Evolutionary conservation across 2,888 invertebrate species (phyloP).

Genomic region (Iselma pallidipennis): DNA sequence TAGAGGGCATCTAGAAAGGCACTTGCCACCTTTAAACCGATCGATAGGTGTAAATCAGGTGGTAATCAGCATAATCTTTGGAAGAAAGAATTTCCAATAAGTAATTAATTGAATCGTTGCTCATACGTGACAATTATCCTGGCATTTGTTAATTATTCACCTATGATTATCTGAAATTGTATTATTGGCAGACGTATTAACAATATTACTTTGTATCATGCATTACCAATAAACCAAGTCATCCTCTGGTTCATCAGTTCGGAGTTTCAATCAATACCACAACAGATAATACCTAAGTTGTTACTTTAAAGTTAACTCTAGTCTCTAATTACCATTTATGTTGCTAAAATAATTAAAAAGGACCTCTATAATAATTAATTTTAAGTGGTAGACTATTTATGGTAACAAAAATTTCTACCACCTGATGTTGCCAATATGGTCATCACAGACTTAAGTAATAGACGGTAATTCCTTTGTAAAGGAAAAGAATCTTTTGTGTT

Average conservation of each 20-base stretch:
- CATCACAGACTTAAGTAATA: background rate
- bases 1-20: background rate
- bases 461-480: background rate
- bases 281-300: background rate
- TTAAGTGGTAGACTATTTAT: too few relatives aligned
- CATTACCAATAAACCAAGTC: background rate
- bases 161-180: background rate
- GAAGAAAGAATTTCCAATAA: background rate
- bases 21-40: background rate
- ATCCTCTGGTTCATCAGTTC: background rate
- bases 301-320: background rate
- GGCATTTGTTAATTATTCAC: background rate
- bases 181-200: background rate
- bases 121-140: background rate
- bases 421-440: background rate
- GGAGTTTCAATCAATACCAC: background rate
- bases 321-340: background rate
- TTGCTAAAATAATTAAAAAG: background rate
- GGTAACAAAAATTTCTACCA: too few relatives aligned
- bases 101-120: background rate
- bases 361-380: too few relatives aligned
- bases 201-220: background rate
- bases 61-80: too few relatives aligned
- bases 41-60: background rate
- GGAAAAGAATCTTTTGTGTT: background rate